These are phyloP conservation scores for Diacarnus erythraeanus DNA, from an alignment of 37 sponge, comb jelly and placozoan genomes.

Conservation along the genomic window DNA sequence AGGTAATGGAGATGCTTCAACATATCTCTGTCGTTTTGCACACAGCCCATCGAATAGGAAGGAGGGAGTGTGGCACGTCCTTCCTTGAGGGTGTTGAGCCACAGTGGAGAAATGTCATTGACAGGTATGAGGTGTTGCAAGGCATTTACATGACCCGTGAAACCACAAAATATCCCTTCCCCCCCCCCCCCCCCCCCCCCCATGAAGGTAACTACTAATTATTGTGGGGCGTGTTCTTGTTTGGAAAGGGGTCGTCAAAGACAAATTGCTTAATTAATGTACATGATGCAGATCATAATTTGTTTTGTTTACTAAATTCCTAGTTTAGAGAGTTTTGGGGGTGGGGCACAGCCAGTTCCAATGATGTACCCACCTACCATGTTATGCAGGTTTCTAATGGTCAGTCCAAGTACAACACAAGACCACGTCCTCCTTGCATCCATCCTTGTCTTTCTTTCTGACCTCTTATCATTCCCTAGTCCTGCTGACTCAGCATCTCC, in stretches of 20 bases:
- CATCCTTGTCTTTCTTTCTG: slow-evolving; percentile 13
- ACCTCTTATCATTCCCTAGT: background rate
- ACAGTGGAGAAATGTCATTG: background rate
- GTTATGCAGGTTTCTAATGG: slow-evolving; percentile 32
- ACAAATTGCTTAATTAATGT: too few relatives aligned
- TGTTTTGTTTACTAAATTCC: too few relatives aligned
- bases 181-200: too few relatives aligned
- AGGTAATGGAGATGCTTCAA: background rate
- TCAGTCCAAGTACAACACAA: slow-evolving; percentile 7
- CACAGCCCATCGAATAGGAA: background rate
- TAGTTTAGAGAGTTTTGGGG: too few relatives aligned
- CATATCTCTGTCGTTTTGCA: background rate
- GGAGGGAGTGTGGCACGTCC: background rate
- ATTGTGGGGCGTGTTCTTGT: background rate
- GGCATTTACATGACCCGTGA: too few relatives aligned
- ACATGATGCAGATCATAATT: too few relatives aligned
- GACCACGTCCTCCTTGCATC: slow-evolving; percentile 21
- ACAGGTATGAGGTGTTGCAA: slow-evolving; percentile 2
- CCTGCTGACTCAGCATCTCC: background rate
- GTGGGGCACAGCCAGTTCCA: too few relatives aligned
- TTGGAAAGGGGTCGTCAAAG: background rate
- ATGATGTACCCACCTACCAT: too few relatives aligned
- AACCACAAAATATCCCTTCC: too few relatives aligned
- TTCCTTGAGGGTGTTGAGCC: background rate
- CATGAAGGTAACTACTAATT: background rate